These are phyloP conservation scores for Plecturocebus donacophilus DNA, from an alignment of 2,113 vertebrate species.

Conservation along the genomic window DNA sequence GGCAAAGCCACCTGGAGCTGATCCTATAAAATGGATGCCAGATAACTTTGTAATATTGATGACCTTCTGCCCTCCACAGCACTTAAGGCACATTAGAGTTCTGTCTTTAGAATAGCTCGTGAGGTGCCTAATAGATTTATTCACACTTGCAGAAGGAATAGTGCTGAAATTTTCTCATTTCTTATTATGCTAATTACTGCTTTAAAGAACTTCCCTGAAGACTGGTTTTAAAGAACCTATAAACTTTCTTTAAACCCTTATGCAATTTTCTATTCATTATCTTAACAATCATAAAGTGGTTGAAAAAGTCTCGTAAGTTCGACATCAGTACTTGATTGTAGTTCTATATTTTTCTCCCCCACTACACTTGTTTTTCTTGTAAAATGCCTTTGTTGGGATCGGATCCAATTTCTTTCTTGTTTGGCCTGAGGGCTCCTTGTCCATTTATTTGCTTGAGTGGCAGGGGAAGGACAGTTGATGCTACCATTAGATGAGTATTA, in stretches of 20 bases:
- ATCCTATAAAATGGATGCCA: background rate
- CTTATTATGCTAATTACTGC: conserved; percentile 9
- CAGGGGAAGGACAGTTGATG: background rate
- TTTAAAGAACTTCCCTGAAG: background rate
- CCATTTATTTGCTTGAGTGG: background rate
- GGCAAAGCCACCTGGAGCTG: background rate
- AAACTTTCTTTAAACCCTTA: background rate
- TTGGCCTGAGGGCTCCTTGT: background rate
- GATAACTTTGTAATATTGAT: background rate
- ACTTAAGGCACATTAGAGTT: background rate
- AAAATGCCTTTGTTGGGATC: background rate
- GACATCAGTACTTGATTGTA: background rate
- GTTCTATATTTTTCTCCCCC: background rate
- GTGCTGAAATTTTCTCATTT: conserved; percentile 18
- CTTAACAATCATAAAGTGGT: background rate
- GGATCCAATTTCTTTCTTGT: background rate
- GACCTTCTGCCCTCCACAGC: background rate
- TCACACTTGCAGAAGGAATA: background rate
- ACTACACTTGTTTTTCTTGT: background rate
- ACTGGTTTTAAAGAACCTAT: background rate
- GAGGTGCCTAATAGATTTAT: background rate
- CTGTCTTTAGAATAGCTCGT: background rate
- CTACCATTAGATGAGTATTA: background rate
- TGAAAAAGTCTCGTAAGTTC: background rate
- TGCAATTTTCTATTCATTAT: background rate